Evolutionary conservation across 2,113 vertebrate genomes (phyloP), one percentile per base, ranked within the genome.

Genomic region (Eidolon helvum): DNA sequence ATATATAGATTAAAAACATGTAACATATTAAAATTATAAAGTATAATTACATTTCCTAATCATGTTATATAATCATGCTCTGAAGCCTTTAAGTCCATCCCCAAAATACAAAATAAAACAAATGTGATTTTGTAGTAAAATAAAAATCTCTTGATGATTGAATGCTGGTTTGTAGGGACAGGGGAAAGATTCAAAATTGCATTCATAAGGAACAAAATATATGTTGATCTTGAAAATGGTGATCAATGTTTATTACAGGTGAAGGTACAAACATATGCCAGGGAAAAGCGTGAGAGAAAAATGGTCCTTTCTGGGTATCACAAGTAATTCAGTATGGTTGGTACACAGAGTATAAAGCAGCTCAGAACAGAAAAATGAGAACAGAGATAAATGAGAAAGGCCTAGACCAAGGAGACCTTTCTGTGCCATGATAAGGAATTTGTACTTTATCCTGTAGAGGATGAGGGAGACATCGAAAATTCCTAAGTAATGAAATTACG

Each of bases 101-200:
- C 35, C 3, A 0, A 90, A 84, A n/a, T 22, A 14, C 75, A 91
- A 48, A 10, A 89, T 28, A 87, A 90, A 80, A 84, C 3, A 91
- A 84, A 74, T 83, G 22, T 95, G n/a, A 93, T 83, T 95, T 43
- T 91, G 4, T 74, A 95, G 48, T 77, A 97, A 93, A 95, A 33
- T 79, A 66, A 88, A 28, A 82, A 82, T 74, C 43, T 9, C 21
- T 26, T n/a, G n/a, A n/a, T n/a, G 22, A 82, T 50, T 96, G 26
- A 92, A 92, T 26, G 1, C 92, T n/a, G 5, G n/a, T 79, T 7
- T 15, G 4, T 15, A 95, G 14, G 12, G 4, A 92, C 43, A 9
- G 30, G 7, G 24, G 40, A 94, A 80, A 55, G 50, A 80, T 90
- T 63, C 71, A 84, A 94, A 78, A 55, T 16, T 61, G 5, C 5